phyloP scores from a whole-genome alignment of 1,140 invertebrate species.

The Procambarus clarkii region DNA sequence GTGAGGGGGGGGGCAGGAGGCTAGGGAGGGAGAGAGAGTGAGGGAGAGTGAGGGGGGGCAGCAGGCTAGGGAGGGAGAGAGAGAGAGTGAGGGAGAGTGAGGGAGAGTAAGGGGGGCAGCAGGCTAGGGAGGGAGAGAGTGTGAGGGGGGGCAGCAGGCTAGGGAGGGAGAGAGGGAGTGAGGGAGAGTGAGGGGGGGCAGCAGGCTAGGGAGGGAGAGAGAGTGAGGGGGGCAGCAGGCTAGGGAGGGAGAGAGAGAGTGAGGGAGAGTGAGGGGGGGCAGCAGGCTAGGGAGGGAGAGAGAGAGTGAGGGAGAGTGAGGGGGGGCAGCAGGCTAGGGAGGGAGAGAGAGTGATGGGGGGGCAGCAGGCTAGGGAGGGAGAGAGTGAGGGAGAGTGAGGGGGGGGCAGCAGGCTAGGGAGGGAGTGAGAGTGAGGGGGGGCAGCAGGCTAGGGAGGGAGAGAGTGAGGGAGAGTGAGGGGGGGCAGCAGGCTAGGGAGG shows the following conservation, averaged over 20 bases:
- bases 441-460: neutral
- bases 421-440: neutral
- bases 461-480: constrained; percentile 6
- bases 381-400: neutral
- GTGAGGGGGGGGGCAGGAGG: too few relatives aligned
- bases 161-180: neutral
- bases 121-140: too few relatives aligned
- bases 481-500: too few relatives aligned
- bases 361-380: neutral
- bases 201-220: too few relatives aligned
- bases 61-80: neutral
- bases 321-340: too few relatives aligned
- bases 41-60: neutral
- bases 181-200: neutral
- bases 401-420: too few relatives aligned
- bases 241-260: neutral
- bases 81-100: neutral
- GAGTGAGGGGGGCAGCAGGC: too few relatives aligned
- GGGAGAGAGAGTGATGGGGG: too few relatives aligned
- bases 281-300: too few relatives aligned
- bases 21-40: neutral
- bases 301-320: neutral
- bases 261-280: neutral
- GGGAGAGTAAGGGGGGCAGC: neutral
- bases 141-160: too few relatives aligned